A percentile compares a stretch with the other conserved stretches of the same genome.
phyloP scores from a whole-genome alignment of 2,113 vertebrate genomes.

The Piprites chloris region DNA sequence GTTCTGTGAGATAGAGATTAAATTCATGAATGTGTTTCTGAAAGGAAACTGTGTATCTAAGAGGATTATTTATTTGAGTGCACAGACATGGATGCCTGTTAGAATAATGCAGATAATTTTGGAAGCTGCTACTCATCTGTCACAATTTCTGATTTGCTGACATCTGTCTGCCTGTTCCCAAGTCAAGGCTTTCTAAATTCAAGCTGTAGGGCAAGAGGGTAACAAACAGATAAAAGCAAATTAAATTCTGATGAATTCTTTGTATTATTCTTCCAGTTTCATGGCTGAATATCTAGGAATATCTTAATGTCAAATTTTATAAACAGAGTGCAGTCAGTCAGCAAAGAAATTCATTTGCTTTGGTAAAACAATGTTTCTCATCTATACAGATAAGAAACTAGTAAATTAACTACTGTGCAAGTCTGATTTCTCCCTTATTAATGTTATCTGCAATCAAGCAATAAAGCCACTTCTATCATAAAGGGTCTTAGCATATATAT shows the following conservation, averaged over 20 bases:
- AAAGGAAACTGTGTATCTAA: not conserved
- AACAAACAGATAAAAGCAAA: not conserved
- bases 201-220: not conserved
- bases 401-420: not conserved
- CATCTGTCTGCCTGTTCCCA: not conserved
- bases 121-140: not conserved
- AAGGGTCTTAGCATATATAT: not conserved
- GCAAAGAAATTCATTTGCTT: not conserved
- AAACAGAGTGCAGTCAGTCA: not conserved
- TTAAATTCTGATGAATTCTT: not conserved
- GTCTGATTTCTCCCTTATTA: slow-evolving; percentile 10
- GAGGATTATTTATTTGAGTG: not conserved
- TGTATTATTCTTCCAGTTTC: not conserved
- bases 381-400: not conserved
- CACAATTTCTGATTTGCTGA: not conserved
- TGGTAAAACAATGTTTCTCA: not conserved
- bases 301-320: not conserved
- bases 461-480: not conserved
- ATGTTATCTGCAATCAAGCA: not conserved
- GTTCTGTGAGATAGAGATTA: not conserved
- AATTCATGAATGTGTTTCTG: not conserved
- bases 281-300: not conserved
- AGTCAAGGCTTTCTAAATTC: not conserved
- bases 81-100: not conserved
- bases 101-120: not conserved